These are phyloP conservation scores for Stigmatopora argus DNA, from an alignment of 2,113 vertebrate species.

Conservation along the genomic window DNA sequence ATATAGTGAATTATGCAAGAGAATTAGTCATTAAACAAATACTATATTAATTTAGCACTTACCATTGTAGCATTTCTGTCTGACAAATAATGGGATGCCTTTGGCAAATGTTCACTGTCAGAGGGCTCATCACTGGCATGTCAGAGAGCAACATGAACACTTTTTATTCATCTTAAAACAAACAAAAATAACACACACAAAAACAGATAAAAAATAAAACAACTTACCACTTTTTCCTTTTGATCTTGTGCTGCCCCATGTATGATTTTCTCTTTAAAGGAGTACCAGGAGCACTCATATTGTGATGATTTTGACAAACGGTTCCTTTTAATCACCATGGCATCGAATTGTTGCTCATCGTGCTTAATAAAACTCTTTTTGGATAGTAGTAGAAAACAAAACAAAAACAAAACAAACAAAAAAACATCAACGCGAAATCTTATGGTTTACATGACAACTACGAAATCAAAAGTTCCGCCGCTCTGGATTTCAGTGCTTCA, in stretches of 20 bases:
- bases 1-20: neutral
- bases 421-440: too few species aligned
- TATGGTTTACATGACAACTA: neutral
- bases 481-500: constrained; percentile 21
- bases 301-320: neutral
- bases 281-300: constrained; percentile 45
- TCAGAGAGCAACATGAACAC: constrained; percentile 1
- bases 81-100: constrained; percentile 3
- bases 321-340: constrained; percentile 25
- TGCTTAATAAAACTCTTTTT: constrained; percentile 1
- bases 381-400: neutral
- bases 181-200: neutral
- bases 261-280: constrained; percentile 61
- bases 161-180: neutral
- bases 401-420: too few species aligned
- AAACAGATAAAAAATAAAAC: neutral
- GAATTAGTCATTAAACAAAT: neutral
- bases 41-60: constrained; percentile 17
- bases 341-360: constrained; percentile 13
- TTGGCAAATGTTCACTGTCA: constrained; percentile 15
- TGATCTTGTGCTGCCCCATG: constrained; percentile 68
- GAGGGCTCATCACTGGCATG: constrained; percentile 40
- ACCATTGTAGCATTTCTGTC: constrained; percentile 25
- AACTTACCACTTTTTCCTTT: constrained; percentile 58
- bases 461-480: constrained; percentile 49